phyloP scores from a whole-genome alignment of 2,888 invertebrate genomes.

The Galerucella pusilla region DNA sequence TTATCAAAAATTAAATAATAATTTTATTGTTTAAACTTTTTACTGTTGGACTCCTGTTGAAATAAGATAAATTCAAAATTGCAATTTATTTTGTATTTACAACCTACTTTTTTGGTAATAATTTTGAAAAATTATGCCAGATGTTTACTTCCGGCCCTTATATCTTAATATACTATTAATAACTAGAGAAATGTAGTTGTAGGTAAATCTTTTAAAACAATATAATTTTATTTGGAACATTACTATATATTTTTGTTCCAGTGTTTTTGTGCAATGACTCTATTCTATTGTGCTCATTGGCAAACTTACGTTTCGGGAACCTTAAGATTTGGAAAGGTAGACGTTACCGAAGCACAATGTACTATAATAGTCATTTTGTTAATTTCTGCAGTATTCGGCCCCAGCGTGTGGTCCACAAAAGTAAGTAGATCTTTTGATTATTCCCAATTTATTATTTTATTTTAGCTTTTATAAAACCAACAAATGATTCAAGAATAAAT shows the following conservation, averaged over 20 bases:
- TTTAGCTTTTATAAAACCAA: neutral
- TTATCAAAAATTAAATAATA: too few species aligned
- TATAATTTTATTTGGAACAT: too few species aligned
- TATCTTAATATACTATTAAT: too few species aligned
- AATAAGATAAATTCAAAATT: too few species aligned
- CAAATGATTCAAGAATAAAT: neutral
- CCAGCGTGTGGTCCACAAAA: conserved; percentile 85
- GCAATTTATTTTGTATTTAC: too few species aligned
- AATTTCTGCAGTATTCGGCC: conserved; percentile 87
- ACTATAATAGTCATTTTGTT: conserved; percentile 90
- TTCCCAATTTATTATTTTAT: conserved; percentile 15
- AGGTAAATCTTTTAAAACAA: too few species aligned
- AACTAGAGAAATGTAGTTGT: too few species aligned
- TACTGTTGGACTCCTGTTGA: too few species aligned
- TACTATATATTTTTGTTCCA: conserved; percentile 65
- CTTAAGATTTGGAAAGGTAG: conserved; percentile 88
- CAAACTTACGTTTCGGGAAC: conserved; percentile 99
- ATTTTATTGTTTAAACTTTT: too few species aligned
- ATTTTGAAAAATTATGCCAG: too few species aligned
- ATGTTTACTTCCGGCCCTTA: too few species aligned
- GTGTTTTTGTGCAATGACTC: conserved; percentile 92
- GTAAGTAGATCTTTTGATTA: conserved; percentile 63
- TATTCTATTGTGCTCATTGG: conserved; percentile 99
- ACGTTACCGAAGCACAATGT: conserved; percentile 98
- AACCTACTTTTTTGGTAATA: too few species aligned